Base-by-base conservation (phyloP, 2,888 invertebrate genomes). In the Automeris io region DNA sequence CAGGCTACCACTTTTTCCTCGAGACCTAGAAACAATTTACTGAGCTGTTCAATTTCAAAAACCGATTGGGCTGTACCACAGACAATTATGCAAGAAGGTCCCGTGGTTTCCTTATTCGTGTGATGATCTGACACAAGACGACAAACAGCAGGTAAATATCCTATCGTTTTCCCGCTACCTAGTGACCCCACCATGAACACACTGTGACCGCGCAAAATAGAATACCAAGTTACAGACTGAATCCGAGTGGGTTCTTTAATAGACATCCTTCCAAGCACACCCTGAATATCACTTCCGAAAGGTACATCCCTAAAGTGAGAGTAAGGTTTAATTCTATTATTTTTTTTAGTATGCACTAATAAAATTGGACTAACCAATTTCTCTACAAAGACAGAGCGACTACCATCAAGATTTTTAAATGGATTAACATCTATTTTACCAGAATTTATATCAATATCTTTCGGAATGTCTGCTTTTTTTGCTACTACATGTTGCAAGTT, bases 171-270 rank as follows among this genome's bases (percentile, higher is more conserved):
- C 0, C 93, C 93, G 36, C 90, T 88, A 8, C 72, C 70, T 1
- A 76, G 59, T 0, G 89, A 82, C 42, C 91, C 88, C 1, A 95
- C 79, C 42, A 92, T 86, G 35, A 92, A 88, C 1, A 92, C 73
- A 45, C 92, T 91, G 33, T 90, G 87, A 0, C 91, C 91, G 23
- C 91, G 83, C 26, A 90, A 71, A 31, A 94, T 83, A 2, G 91
- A 89, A 0, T 91, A 89, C 94, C 94, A 95, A 0, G 90, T 85
- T 37, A 91, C 91, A 0, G 89, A 88, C 57, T 95, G 94, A 19
- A 93, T 75, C 25, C 82, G 79, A 61, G 80, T 87, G 0, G 90
- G 85, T 1, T 59, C 58, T 3, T 61, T 63, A 0, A 88, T 56
- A 0, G 52, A 49, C 64, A 85, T 65, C 18, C 67, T 72, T 39